Base-by-base conservation (phyloP, 2,888 invertebrate genomes). In the Pseudeuparius sepicola region DNA sequence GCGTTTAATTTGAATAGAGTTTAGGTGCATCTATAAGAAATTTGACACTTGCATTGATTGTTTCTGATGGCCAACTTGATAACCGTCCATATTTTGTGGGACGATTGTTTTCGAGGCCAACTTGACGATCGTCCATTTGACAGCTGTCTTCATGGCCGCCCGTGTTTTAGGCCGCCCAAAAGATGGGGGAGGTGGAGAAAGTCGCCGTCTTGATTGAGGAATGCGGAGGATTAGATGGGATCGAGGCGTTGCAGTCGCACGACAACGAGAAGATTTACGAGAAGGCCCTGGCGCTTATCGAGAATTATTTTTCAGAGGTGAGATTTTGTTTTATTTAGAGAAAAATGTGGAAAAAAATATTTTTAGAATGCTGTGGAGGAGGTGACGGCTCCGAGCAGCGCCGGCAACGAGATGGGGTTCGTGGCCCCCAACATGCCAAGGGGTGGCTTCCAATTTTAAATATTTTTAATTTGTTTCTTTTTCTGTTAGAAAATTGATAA, bases 201-300 rank as follows among this genome's bases (percentile, higher is more conserved):
- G 46, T 92, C 0, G 84, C 84, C 34, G 57, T 86, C 15, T 75
- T 80, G 63, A 71, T 97, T 31, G 96, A 97, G 60, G 90, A 94
- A 61, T 75, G 80, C 40, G 90, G 87, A 1, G 89, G 89, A 9
- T 64, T 97, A 32, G 96, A 96, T 57, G 83, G 82, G 55, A 74
- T 97, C 31, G 96, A 97, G 57, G 66, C 66, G 2, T 63, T 97
- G 26, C 96, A 97, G 56, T 72, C 78, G 35, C 94, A 96, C 53
- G 86, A 89, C 51, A 93, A 93, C 55, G 81, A 85, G 56, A 79
- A 86, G 60, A 79, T 92, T 13, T 63, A 63, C 29, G 63, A 63
- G 43, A 61, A 62, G 42, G 55, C 62, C 2, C 47, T 63, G 26
- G 44, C 43, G 31, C 46, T 64, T 5, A 63, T 64, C 31, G 64